Conservation (phyloP, 1,140 invertebrate genomes). For the Centruroides sculpturatus region DNA sequence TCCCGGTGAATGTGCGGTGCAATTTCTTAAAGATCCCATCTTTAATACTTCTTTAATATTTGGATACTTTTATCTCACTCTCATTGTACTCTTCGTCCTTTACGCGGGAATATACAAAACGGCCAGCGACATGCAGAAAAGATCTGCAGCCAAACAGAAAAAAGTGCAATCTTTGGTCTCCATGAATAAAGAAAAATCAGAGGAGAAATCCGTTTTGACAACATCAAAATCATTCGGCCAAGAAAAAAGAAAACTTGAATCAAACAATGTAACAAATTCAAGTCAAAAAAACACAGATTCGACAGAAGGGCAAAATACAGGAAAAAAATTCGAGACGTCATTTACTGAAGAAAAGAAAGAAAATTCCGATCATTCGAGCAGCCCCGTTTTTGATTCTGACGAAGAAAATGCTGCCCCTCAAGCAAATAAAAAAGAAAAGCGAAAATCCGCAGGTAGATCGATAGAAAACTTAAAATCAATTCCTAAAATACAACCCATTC, state of each 20-base stretch:
- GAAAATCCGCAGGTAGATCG: too few species aligned
- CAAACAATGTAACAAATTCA: not conserved
- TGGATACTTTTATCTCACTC: slow-evolving; percentile 93
- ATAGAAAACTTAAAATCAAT: too few species aligned
- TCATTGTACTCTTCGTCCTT: slow-evolving; percentile 80
- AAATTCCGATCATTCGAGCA: slow-evolving; percentile 54
- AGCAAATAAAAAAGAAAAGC: too few species aligned
- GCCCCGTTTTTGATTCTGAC: slow-evolving; percentile 89
- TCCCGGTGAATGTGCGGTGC: slow-evolving; percentile 84
- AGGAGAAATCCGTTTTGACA: not conserved
- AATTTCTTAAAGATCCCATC: slow-evolving; percentile 92
- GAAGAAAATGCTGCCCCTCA: slow-evolving; percentile 48
- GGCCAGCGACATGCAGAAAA: slow-evolving; percentile 93
- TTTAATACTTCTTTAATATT: slow-evolving; percentile 97
- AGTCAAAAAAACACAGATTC: not conserved
- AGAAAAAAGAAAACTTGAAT: slow-evolving; percentile 2
- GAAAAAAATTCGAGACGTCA: slow-evolving; percentile 16
- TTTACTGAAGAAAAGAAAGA: slow-evolving; percentile 18
- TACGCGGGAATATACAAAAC: slow-evolving; percentile 98
- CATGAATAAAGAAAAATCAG: slow-evolving; percentile 39
- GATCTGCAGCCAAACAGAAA: slow-evolving; percentile 83
- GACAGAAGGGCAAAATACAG: not conserved
- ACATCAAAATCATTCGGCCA: slow-evolving; percentile 12
- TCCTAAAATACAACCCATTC: too few species aligned
- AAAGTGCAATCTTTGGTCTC: slow-evolving; percentile 90